Conservation (phyloP, 2,888 invertebrate genomes). For the Oligia strigilis region DNA sequence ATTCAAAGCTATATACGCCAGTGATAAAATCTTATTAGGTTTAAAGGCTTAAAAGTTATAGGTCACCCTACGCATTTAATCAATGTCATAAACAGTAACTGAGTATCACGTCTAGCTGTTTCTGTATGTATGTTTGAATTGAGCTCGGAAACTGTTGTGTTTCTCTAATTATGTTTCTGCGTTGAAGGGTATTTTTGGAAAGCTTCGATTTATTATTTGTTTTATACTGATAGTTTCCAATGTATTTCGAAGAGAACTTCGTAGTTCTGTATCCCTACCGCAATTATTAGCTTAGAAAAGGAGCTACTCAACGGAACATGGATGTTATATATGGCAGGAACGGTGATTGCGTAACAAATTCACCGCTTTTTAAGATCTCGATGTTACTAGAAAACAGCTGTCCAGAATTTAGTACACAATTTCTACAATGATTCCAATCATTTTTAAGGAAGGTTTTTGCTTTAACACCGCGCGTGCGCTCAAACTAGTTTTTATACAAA, state of each 20-base stretch:
- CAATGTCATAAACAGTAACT: conserved; percentile 23
- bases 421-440: background rate
- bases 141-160: background rate
- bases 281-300: background rate
- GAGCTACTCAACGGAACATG: background rate
- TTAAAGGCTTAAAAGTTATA: conserved; percentile 23
- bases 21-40: conserved; percentile 32
- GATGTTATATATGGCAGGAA: background rate
- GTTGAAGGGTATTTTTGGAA: background rate
- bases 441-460: conserved; percentile 40
- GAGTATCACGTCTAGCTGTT: background rate
- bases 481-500: conserved; percentile 46
- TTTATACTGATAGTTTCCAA: background rate
- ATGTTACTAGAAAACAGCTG: background rate
- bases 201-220: background rate
- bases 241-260: background rate
- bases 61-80: conserved; percentile 23
- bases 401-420: conserved; percentile 12
- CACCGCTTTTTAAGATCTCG: background rate
- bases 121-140: background rate
- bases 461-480: conserved; percentile 1
- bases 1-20: background rate
- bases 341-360: background rate
- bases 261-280: background rate
- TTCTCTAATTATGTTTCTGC: background rate